Percentiles rank a stretch among this genome's conserved stretches.
Evolutionary conservation across 2,113 vertebrate genomes (phyloP).

Genomic region (Baryphthengus martii): DNA sequence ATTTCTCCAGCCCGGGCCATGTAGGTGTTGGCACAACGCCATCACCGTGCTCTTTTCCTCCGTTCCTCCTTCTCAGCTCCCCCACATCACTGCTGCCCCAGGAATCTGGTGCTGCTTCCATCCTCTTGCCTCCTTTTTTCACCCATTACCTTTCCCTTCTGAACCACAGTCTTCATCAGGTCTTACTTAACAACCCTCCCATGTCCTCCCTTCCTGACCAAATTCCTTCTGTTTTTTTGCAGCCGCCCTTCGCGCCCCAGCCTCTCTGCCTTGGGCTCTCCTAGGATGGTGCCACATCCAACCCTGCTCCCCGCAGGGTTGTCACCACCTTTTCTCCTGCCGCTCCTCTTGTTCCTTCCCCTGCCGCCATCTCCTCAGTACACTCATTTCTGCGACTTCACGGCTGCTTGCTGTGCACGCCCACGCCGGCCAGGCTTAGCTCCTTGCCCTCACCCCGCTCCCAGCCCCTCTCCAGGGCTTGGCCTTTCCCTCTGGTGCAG

Average conservation of each 20-base stretch:
- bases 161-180: neutral
- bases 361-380: neutral
- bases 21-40: neutral
- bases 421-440: neutral
- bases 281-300: neutral
- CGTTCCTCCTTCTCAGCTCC: neutral
- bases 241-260: neutral
- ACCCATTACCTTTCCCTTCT: neutral
- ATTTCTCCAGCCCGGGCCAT: fast-evolving
- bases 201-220: neutral
- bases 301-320: neutral
- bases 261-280: neutral
- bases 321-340: neutral
- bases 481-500: neutral
- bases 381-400: neutral
- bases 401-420: fast-evolving
- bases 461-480: neutral
- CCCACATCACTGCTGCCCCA: neutral
- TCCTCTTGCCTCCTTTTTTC: neutral
- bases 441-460: neutral
- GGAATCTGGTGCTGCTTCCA: neutral
- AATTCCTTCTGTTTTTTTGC: neutral
- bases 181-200: neutral
- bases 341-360: neutral
- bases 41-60: neutral